Percentiles rank a stretch among this genome's conserved stretches.
These are phyloP conservation scores for Perizoma affinitatum DNA, from an alignment of 2,888 invertebrate genomes.

Conservation along the genomic window DNA sequence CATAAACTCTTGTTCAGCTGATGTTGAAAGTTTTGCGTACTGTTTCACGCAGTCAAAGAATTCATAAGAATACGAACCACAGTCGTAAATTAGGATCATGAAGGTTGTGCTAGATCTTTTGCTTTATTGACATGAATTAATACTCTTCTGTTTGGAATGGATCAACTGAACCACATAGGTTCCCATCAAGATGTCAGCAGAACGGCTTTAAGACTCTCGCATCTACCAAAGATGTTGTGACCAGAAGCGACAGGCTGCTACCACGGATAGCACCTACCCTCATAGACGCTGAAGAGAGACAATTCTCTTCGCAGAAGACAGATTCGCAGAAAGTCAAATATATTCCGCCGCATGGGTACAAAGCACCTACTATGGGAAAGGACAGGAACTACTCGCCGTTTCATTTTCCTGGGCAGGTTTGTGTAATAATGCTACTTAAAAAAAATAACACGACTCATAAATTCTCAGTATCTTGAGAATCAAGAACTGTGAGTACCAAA, in stretches of 20 bases:
- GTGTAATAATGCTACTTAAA: neutral
- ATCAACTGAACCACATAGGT: constrained; percentile 8
- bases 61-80: no score
- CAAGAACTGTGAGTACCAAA: no score
- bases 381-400: constrained; percentile 68
- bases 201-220: constrained; percentile 38
- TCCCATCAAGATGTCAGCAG: constrained; percentile 39
- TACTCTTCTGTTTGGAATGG: neutral
- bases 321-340: constrained; percentile 45
- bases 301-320: constrained; percentile 41
- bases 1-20: no score
- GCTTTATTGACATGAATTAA: neutral
- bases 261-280: constrained; percentile 9
- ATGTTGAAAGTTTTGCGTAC: no score
- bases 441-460: no score
- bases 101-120: no score
- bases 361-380: constrained; percentile 48
- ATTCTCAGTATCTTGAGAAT: no score
- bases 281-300: constrained; percentile 24
- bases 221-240: constrained; percentile 34
- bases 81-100: no score
- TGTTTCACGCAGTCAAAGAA: no score
- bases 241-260: constrained; percentile 33
- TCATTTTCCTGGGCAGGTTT: constrained; percentile 65
- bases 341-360: constrained; percentile 51